Evolutionary conservation across 2,797 vertebrate species (phyloP).

Genomic region (Chelmon rostratus): DNA sequence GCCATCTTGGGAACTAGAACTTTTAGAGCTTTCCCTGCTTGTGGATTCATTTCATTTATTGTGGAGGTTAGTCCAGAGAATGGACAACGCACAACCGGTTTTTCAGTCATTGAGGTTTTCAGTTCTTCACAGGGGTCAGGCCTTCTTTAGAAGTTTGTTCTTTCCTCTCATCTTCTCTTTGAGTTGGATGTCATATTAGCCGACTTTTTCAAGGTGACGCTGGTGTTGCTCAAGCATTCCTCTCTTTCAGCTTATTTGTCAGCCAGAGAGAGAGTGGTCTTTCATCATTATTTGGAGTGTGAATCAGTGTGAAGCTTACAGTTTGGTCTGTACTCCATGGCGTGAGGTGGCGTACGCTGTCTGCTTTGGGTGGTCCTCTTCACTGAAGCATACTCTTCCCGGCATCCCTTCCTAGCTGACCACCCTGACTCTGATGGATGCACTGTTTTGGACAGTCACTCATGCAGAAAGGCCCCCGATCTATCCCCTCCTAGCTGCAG

Average conservation of each 20-base stretch:
- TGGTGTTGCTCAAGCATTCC: conserved; percentile 48
- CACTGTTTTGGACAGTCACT: conserved; percentile 80
- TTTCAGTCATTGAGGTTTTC: background rate
- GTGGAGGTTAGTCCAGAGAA: conserved; percentile 11
- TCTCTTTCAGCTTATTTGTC: conserved; percentile 47
- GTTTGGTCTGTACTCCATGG: conserved; percentile 75
- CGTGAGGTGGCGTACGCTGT: conserved; percentile 63
- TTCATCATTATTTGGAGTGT: conserved; percentile 76
- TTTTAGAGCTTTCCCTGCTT: conserved; percentile 10
- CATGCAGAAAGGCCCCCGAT: conserved; percentile 77
- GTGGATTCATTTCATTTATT: background rate
- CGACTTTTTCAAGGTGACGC: conserved; percentile 34
- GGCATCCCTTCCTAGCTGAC: conserved; percentile 76
- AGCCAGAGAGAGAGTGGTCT: conserved; percentile 37
- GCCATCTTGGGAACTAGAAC: conserved; percentile 20
- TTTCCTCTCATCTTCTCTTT: conserved; percentile 4
- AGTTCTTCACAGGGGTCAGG: background rate
- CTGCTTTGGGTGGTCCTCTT: conserved; percentile 85
- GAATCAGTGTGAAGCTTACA: conserved; percentile 74
- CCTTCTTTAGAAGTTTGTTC: background rate
- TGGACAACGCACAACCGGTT: background rate
- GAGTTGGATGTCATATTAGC: conserved; percentile 3
- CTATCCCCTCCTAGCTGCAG: conserved; percentile 52
- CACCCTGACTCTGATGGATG: conserved; percentile 82
- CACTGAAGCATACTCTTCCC: conserved; percentile 61